These are phyloP conservation scores for Caenorhabditis macrosperma DNA, from an alignment of 2,888 invertebrate species.

Conservation along the genomic window DNA sequence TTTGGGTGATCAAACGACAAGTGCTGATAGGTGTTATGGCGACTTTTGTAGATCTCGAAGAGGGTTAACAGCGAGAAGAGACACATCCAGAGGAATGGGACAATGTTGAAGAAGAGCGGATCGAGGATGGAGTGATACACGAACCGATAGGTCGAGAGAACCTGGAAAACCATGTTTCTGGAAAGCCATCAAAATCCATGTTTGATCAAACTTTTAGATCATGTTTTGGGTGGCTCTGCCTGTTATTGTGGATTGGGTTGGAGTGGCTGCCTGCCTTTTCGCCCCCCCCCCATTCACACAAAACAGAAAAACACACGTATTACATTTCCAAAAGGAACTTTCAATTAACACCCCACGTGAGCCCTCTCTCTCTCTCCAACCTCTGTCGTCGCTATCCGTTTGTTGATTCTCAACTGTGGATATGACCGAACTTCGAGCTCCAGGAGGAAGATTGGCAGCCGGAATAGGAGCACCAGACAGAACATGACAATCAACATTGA, in stretches of 20 bases:
- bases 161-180: conserved; percentile 56
- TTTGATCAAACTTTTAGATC: conserved; percentile 31
- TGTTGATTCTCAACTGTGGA: conserved; percentile 72
- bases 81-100: conserved; percentile 78
- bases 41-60: conserved; percentile 76
- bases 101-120: conserved; percentile 75
- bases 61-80: conserved; percentile 77
- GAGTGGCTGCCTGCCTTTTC: not conserved
- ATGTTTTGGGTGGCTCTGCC: not conserved
- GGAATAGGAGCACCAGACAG: conserved; percentile 69
- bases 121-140: conserved; percentile 78
- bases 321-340: conserved; percentile 29
- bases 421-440: conserved; percentile 74
- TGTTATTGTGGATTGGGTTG: conserved; percentile 12
- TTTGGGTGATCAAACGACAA: conserved; percentile 61
- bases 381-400: conserved; percentile 75
- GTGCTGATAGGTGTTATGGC: conserved; percentile 70
- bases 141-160: conserved; percentile 77
- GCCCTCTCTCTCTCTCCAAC: conserved; percentile 46
- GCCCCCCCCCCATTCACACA: not conserved
- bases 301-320: conserved; percentile 32
- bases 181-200: conserved; percentile 5
- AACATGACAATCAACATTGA: conserved; percentile 72
- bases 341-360: conserved; percentile 23
- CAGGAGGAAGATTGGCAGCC: conserved; percentile 75